Evolutionary conservation across 1,140 invertebrate genomes (phyloP).

Genomic region (Dendroctonus valens): DNA sequence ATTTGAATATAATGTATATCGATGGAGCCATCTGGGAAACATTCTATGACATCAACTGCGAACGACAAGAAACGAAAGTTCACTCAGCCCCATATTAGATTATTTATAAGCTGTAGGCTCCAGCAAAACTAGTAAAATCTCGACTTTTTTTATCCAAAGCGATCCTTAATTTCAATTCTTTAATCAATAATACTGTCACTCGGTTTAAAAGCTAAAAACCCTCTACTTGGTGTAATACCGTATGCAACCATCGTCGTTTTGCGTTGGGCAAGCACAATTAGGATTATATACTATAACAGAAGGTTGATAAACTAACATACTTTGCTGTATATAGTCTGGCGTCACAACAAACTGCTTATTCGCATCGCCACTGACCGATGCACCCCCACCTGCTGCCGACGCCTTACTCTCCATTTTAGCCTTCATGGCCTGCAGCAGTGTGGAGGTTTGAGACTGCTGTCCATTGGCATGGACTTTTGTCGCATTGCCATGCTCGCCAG

Average conservation of each 20-base stretch:
- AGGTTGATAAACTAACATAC: constrained; percentile 59
- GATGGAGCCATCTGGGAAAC: no score
- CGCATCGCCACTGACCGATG: constrained; percentile 51
- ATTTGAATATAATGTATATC: no score
- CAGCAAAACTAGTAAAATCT: no score
- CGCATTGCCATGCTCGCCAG: no score
- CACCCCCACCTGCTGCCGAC: constrained; percentile 45
- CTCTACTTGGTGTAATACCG: constrained; percentile 33
- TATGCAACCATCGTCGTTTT: constrained; percentile 45
- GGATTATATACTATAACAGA: constrained; percentile 51
- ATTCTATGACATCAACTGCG: no score
- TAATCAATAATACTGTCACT: no score
- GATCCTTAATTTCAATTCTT: no score
- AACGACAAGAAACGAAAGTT: no score
- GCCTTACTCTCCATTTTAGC: constrained; percentile 39
- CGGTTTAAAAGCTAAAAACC: neutral
- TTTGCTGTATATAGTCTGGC: constrained; percentile 86
- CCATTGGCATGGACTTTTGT: constrained; percentile 46
- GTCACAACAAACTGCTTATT: constrained; percentile 79
- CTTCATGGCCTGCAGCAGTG: constrained; percentile 47
- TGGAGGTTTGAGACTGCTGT: constrained; percentile 45
- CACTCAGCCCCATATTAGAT: no score
- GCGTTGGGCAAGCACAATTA: constrained; percentile 50
- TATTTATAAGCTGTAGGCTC: no score
- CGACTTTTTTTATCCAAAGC: no score